Evolutionary conservation across 1,140 invertebrate genomes (phyloP).

Genomic region (Cephus cinctus): DNA sequence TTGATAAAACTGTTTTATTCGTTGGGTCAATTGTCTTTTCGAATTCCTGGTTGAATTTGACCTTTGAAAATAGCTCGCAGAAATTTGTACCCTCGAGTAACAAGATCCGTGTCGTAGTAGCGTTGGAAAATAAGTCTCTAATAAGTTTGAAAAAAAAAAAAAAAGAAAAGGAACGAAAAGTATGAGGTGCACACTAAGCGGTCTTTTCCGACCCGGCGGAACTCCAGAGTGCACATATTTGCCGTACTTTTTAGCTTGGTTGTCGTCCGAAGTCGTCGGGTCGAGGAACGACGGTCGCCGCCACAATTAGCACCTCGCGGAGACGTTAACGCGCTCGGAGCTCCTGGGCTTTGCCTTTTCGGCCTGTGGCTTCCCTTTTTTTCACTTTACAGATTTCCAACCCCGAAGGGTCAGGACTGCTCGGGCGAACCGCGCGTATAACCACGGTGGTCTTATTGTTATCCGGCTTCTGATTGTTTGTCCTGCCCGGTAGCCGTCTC

Average conservation of each 20-base stretch:
- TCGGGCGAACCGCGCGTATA: background rate
- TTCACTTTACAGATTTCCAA: constrained; percentile 6
- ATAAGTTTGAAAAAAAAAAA: too few species aligned
- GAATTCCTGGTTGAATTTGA: too few species aligned
- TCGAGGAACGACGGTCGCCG: constrained; percentile 20
- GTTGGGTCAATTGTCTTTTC: too few species aligned
- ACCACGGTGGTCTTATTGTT: constrained; percentile 9
- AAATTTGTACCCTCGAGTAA: too few species aligned
- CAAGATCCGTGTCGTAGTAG: too few species aligned
- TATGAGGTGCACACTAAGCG: too few species aligned
- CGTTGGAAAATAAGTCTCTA: too few species aligned
- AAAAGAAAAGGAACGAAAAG: too few species aligned
- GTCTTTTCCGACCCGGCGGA: too few species aligned
- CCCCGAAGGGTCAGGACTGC: constrained; percentile 1
- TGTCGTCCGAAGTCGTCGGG: constrained; percentile 15
- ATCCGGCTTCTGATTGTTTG: constrained; percentile 21
- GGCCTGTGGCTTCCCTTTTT: background rate
- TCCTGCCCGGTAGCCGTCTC: constrained; percentile 27
- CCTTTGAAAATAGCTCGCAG: too few species aligned
- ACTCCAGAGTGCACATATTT: constrained; percentile 33
- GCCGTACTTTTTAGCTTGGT: constrained; percentile 29
- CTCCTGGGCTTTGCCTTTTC: constrained; percentile 31
- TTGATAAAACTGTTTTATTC: too few species aligned
- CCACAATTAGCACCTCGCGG: constrained; percentile 38
- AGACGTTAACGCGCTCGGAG: constrained; percentile 23